A percentile compares a stretch with the other conserved stretches of the same genome.
Conservation (phyloP, 2,113 vertebrate genomes). For the Podarcis cretensis region DNA sequence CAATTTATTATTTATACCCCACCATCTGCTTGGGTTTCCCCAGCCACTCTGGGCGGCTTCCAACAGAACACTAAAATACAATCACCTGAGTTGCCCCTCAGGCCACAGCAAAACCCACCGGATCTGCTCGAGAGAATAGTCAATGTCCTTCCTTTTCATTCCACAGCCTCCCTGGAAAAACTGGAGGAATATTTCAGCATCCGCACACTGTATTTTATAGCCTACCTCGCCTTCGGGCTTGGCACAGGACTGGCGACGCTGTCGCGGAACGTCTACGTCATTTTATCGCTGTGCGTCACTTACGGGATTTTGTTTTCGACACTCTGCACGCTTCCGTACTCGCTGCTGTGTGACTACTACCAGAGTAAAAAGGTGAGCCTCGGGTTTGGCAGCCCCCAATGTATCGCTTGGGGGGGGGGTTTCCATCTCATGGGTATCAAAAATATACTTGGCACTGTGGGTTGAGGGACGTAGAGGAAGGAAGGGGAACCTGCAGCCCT, state of each 20-base stretch:
- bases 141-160: not conserved
- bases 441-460: too few species aligned
- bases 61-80: too few species aligned
- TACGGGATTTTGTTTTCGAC: slow-evolving; percentile 96
- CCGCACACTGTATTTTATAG: slow-evolving; percentile 94
- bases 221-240: slow-evolving; percentile 93
- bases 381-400: fast-evolving
- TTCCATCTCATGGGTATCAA: too few species aligned
- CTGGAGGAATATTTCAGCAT: slow-evolving; percentile 91
- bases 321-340: slow-evolving; percentile 97
- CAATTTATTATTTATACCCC: too few species aligned
- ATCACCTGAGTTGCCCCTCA: too few species aligned
- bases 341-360: slow-evolving; percentile 98
- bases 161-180: slow-evolving; percentile 91
- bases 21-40: too few species aligned
- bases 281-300: slow-evolving; percentile 92
- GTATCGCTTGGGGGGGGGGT: too few species aligned
- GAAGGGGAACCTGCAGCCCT: too few species aligned
- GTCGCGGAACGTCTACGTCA: slow-evolving; percentile 91
- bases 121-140: not conserved
- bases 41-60: too few species aligned
- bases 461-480: too few species aligned
- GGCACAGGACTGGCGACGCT: slow-evolving; percentile 94
- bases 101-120: not conserved
- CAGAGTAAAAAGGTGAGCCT: slow-evolving; percentile 90